Base-by-base conservation (phyloP, 2,113 vertebrate species). In the Sinocyclocheilus grahami region DNA sequence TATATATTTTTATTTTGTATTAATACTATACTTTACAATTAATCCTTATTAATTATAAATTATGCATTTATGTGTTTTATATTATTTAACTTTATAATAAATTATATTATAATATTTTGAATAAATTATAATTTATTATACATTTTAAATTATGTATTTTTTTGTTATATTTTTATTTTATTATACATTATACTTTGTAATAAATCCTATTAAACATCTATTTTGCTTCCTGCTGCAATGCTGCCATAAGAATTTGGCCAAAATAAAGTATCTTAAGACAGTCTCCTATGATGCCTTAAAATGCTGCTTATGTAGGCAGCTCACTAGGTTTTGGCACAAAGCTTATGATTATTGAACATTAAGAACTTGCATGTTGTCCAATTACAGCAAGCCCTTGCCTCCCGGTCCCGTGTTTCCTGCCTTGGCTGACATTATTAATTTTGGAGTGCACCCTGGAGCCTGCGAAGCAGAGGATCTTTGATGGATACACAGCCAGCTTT, bases 361-460 rank as follows among this genome's bases (percentile, higher is more conserved):
- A 27, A 22, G 46, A 33, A 20, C 24, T 55, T 78, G n/a, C 5
- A 7, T 55, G 27, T 53, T 77, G 75, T 78, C 27, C 75, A 55
- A 20, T 55, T 78, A 55, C 48, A 78, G n/a, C 51, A 78, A 78
- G 8, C 24, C 16, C 76, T 55, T 7, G 48, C 48, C 14, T 78
- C 76, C 51, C 51, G 8, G 27, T 55, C 48, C 13, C 14, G 16
- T 6, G 27, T 55, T 78, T 55, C 76, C 27, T 78, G 48, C 76
- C 46, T 55, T 30, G n/a, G 76, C 76, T 78, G 72, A 48, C 72
- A 76, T 78, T 55, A 22, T 55, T 55, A 33, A 78, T 78, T 78
- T 55, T 18, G 24, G 76, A 78, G 76, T 27, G 24, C 74, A 76
- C 42, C 42, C 74, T 76, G 74, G n/a, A 78, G 46, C 76, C 76